A percentile compares a stretch with the other conserved stretches of the same genome.
Conservation (phyloP, 1,140 invertebrate genomes). For the Drosophila ananassae region DNA sequence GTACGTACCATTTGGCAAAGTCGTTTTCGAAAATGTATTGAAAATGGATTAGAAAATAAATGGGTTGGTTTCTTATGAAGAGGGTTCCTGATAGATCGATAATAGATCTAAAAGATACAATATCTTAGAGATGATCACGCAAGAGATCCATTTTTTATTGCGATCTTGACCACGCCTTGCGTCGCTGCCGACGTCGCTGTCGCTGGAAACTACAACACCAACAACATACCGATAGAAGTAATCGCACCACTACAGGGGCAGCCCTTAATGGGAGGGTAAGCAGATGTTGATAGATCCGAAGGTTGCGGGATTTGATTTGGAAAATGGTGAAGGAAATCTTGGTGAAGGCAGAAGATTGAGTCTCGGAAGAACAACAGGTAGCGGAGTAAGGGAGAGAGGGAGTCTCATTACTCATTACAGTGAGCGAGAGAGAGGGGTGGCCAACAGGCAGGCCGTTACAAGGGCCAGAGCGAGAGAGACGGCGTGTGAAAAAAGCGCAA, state of each 20-base stretch:
- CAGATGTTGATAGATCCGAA: constrained; percentile 36
- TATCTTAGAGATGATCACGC: neutral
- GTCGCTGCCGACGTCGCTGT: constrained; percentile 4
- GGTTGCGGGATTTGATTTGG: constrained; percentile 49
- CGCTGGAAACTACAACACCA: neutral
- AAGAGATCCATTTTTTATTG: constrained; percentile 17
- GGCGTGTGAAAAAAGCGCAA: constrained; percentile 58
- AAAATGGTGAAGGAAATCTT: constrained; percentile 66
- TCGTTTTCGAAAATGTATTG: neutral
- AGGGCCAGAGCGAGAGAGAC: constrained; percentile 23
- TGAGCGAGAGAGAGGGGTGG: constrained; percentile 3
- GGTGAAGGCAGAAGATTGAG: neutral
- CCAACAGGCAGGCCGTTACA: neutral
- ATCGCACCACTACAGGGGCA: neutral
- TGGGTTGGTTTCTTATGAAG: no score
- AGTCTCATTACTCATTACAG: constrained; percentile 7
- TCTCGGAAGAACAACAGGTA: constrained; percentile 33
- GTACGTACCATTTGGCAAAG: neutral
- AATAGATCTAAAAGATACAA: neutral
- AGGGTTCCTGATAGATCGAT: no score
- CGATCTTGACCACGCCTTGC: constrained; percentile 52
- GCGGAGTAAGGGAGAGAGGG: constrained; percentile 20
- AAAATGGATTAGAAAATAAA: neutral
- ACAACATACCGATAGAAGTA: neutral
- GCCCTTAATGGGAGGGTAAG: constrained; percentile 2